Evolutionary conservation across 2,797 vertebrate genomes (phyloP), one percentile per base, ranked within the genome.

Genomic region (Neosilurus mollespiculum): DNA sequence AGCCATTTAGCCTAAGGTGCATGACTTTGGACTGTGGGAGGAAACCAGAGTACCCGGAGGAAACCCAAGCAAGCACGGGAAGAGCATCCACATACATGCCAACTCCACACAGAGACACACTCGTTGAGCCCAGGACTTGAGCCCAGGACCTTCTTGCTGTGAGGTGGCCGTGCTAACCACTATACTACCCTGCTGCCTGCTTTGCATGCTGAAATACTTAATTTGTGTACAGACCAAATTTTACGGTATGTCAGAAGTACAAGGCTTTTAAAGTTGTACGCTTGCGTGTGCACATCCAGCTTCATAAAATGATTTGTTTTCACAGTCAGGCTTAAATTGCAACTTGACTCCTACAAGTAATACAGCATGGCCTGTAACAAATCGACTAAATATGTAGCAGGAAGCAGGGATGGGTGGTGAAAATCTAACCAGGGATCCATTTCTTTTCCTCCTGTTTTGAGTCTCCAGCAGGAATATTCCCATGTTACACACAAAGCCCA

Each of bases 241-340:
- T 78, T 65, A 65, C 76, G 80, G 71, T 82, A 83, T 81, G 87
- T 78, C 82, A 83, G 69, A 54, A 49, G 81, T 61, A 82, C 59
- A 73, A 65, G 75, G 66, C 67, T 82, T 82, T 85, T 81, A 64
- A 82, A 79, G 79, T 81, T 58, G 43, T 64, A 82, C 64, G 69
- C 84, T 84, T 86, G 78, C 82, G 82, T 73, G 69, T 67, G 80
- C 82, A 83, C 81, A 81, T 86, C 72, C n/a, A 43, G 79, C 70
- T 87, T 72, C 77, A 83, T 76, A 69, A 78, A 87, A 83, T 16
- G 62, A 84, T 73, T 11, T 77, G 75, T 85, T 83, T 87, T 85
- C 83, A 79, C 87, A 87, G 83, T 83, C 81, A 61, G 83, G 72
- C 84, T 73, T 79, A 83, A 64, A 86, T 87, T 81, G 80, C 80